Percentiles rank a stretch among this genome's conserved stretches.
Conservation (phyloP, 2,888 invertebrate species). For the Norana najaformis region DNA sequence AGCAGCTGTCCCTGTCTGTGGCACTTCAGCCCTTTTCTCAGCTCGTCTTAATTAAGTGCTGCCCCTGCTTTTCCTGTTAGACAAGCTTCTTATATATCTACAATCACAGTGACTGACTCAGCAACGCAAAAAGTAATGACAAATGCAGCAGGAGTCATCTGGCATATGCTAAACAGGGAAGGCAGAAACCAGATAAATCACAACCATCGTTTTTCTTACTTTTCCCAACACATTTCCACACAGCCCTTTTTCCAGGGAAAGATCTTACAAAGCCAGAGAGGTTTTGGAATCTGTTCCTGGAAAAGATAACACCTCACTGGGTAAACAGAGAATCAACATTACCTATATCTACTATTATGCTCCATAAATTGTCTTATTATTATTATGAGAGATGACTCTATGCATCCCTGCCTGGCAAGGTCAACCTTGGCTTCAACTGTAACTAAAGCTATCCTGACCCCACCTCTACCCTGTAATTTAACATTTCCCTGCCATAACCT, state of each 20-base stretch:
- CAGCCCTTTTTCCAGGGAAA: background rate
- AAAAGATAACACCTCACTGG: background rate
- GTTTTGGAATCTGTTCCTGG: background rate
- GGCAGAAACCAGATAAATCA: background rate
- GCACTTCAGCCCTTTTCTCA: background rate
- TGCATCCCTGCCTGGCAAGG: background rate
- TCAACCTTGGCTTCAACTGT: background rate
- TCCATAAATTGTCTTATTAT: too few relatives aligned
- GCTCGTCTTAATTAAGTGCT: background rate
- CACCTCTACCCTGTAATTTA: too few relatives aligned
- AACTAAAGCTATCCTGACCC: too few relatives aligned
- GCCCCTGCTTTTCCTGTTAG: background rate
- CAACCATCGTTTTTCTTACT: background rate
- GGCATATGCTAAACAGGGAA: background rate
- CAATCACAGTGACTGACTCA: conserved; percentile 13
- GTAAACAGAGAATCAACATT: background rate
- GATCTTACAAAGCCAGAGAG: background rate
- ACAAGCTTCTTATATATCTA: background rate
- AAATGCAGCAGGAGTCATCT: background rate
- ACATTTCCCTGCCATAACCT: background rate
- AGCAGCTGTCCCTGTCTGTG: background rate
- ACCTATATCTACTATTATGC: too few relatives aligned
- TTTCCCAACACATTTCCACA: background rate
- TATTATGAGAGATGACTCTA: too few relatives aligned
- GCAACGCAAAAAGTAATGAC: background rate